A percentile compares a stretch with the other conserved stretches of the same genome.
Evolutionary conservation across 2,888 invertebrate genomes (phyloP).

Genomic region (Bombyx huttoni): DNA sequence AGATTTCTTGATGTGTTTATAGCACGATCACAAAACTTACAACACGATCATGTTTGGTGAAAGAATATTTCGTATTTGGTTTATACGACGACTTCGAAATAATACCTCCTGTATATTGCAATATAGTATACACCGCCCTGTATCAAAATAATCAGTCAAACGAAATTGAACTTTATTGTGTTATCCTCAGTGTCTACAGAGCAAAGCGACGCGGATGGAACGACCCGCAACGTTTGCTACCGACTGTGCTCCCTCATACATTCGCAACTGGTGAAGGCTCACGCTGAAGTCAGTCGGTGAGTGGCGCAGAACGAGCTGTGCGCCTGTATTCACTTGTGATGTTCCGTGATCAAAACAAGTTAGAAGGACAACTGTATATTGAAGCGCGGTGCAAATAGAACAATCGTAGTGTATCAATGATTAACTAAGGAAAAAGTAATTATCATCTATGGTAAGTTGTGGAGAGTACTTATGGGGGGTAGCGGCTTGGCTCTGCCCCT

Average conservation of each 20-base stretch:
- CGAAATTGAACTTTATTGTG: not conserved
- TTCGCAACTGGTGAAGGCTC: slow-evolving; percentile 83
- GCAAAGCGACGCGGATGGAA: slow-evolving; percentile 26
- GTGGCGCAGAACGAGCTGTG: slow-evolving; percentile 8
- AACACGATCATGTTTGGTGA: too few relatives aligned
- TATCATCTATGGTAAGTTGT: too few relatives aligned
- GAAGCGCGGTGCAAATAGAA: too few relatives aligned
- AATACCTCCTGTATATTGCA: too few relatives aligned
- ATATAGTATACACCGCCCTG: not conserved
- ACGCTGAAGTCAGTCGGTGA: slow-evolving; percentile 81
- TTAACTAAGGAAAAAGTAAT: too few relatives aligned
- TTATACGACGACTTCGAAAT: too few relatives aligned
- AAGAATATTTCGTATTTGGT: too few relatives aligned
- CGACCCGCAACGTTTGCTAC: slow-evolving; percentile 75
- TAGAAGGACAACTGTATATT: not conserved
- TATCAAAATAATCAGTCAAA: not conserved
- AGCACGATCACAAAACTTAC: too few relatives aligned
- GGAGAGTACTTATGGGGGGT: too few relatives aligned
- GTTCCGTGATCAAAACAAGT: not conserved
- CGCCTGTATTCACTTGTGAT: not conserved
- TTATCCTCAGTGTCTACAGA: slow-evolving; percentile 21
- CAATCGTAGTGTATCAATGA: not conserved
- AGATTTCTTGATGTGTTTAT: too few relatives aligned
- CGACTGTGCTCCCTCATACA: slow-evolving; percentile 85
- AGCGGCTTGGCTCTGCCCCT: too few relatives aligned